Conservation (phyloP, 1,140 invertebrate species). For the Idris sp. region DNA sequence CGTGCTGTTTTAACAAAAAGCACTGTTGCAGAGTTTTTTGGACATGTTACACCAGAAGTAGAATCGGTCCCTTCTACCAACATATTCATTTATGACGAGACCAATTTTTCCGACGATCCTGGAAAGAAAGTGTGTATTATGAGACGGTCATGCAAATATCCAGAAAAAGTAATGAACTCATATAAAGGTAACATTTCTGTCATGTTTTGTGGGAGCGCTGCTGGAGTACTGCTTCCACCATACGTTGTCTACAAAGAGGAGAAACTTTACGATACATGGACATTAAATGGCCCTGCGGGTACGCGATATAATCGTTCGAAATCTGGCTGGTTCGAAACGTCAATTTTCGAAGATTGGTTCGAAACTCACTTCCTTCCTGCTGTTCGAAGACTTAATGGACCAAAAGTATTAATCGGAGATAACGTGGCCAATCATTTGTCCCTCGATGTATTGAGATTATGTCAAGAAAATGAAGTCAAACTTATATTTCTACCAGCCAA, state of each 20-base stretch:
- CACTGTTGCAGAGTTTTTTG: conserved; percentile 9
- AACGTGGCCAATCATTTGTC: conserved; percentile 15
- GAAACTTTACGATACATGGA: conserved; percentile 1
- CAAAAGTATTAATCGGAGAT: conserved; percentile 12
- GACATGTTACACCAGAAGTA: conserved; percentile 6
- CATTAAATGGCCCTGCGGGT: neutral
- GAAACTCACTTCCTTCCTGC: too few species aligned
- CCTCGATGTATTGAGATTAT: conserved; percentile 2
- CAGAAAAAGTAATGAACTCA: conserved; percentile 1
- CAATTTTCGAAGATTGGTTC: neutral
- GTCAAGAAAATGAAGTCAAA: conserved; percentile 7
- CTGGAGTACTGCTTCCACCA: conserved; percentile 6
- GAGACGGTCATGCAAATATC: conserved; percentile 1
- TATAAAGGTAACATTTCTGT: conserved; percentile 3
- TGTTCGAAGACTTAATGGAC: too few species aligned
- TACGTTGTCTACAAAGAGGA: conserved; percentile 6
- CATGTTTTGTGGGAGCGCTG: conserved; percentile 7
- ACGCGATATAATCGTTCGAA: neutral
- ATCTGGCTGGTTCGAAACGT: neutral
- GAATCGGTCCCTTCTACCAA: neutral
- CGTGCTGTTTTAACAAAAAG: conserved; percentile 53
- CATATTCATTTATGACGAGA: conserved; percentile 10
- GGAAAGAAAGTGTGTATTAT: neutral
- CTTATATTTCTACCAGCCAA: conserved; percentile 6
- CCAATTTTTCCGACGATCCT: conserved; percentile 10